A percentile compares a stretch with the other conserved stretches of the same genome.
phyloP scores from a whole-genome alignment of 2,797 vertebrate genomes.

The Triplophysa yarkandensis region DNA sequence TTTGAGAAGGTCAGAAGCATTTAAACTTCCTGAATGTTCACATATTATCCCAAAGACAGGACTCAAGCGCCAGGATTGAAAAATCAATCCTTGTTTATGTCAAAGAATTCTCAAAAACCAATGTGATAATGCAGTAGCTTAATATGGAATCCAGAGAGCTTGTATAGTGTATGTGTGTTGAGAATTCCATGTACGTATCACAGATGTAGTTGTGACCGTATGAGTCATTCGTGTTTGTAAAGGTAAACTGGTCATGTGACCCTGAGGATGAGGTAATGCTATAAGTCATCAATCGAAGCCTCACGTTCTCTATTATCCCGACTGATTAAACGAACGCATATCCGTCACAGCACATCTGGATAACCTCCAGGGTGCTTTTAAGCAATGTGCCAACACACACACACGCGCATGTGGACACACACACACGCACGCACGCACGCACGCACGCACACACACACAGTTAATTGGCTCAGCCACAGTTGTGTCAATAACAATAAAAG shows the following conservation, averaged over 20 bases:
- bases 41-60: background rate
- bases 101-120: constrained; percentile 8
- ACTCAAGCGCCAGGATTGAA: background rate
- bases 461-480: constrained; percentile 34
- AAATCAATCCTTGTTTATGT: constrained; percentile 19
- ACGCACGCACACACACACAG: constrained; percentile 28
- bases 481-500: constrained; percentile 40
- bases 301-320: constrained; percentile 69
- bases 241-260: constrained; percentile 56
- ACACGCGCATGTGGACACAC: background rate
- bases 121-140: background rate
- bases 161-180: background rate
- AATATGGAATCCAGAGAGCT: background rate
- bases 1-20: background rate
- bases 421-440: too few relatives aligned
- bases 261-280: constrained; percentile 78
- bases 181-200: constrained; percentile 1
- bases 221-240: constrained; percentile 60
- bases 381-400: constrained; percentile 48
- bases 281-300: constrained; percentile 68
- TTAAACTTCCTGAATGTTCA: background rate
- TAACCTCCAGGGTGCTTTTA: constrained; percentile 61
- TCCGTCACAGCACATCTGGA: constrained; percentile 54
- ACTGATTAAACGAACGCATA: constrained; percentile 66
- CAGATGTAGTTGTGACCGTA: constrained; percentile 46